Base-by-base conservation (phyloP, 2,113 vertebrate species). In the Mastomys natalensis region DNA sequence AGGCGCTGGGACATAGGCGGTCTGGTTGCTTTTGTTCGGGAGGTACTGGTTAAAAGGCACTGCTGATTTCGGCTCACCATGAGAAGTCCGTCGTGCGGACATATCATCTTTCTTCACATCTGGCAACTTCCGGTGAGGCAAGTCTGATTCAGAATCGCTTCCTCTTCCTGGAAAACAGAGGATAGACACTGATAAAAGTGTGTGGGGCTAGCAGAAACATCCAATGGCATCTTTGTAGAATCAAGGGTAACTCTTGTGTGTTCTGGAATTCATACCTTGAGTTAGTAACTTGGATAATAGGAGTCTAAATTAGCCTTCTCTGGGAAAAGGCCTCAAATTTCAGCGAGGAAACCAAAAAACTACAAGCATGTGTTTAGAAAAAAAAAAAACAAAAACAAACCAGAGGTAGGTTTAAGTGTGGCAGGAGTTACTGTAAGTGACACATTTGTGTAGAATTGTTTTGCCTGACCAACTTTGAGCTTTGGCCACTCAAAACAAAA, bases 11-110 rank as follows among this genome's bases (percentile, higher is more conserved):
- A 99, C 89, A 0, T 99, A 99, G 60, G 99, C 98, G 0, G 99
- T 99, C 99, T 99, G 99, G 98, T 99, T 99, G 98, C 99, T 99
- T 98, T 99, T 99, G 98, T 99, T 99, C 1, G 99, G 99, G 96
- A 99, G 99, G 98, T 99, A 99, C 98, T 99, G 99, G 98, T 99
- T 99, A 97, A 99, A 99, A 98, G 99, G 99, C 98, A 99, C 98
- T 95, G 98, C 98, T 86, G 99, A 99, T 60, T 99, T 99, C 6
- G 98, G 99, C 98, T 99, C 99, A 58, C 99, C 99, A 0, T 99
- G 99, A 24, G 99, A 99, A 10, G 99, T 99, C 95, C 99, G 98
- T 62, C 99, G 98, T 0, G 99, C 99, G 95, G 99, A 98, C 99
- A 99, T 99, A 98, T 99, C 99, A 89, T 99, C 99, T 97, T 99